phyloP scores from a whole-genome alignment of 2,797 vertebrate genomes.

The Podargus strigoides region DNA sequence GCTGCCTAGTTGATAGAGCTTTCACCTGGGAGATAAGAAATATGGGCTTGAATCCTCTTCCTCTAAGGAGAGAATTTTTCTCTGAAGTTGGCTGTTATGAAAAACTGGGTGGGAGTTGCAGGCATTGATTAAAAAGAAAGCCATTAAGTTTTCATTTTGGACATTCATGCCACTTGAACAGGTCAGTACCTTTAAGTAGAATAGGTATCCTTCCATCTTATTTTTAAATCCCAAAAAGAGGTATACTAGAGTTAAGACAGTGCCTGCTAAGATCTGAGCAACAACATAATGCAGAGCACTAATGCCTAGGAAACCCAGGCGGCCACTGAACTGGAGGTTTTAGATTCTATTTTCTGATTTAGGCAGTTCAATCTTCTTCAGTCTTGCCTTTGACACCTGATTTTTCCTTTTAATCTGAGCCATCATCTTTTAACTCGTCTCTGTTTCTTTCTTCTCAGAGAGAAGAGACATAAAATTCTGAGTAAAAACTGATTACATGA shows the following conservation, averaged over 20 bases:
- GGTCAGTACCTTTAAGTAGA: neutral
- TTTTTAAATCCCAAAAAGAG: neutral
- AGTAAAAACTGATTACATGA: neutral
- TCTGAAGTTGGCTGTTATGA: neutral
- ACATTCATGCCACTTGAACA: neutral
- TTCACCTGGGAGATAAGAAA: neutral
- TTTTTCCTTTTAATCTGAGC: constrained; percentile 7
- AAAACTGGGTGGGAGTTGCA: neutral
- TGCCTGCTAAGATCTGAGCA: neutral
- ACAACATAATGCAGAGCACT: neutral
- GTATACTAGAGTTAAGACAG: neutral
- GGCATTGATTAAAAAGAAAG: neutral
- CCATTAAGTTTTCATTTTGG: neutral
- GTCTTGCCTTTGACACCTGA: neutral
- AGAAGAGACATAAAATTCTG: neutral
- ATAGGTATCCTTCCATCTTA: neutral
- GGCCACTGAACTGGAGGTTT: neutral
- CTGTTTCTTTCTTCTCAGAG: neutral
- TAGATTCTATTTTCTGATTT: constrained; percentile 31
- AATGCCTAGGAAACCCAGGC: neutral
- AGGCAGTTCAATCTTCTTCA: neutral
- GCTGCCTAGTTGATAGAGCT: neutral
- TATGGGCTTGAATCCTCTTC: neutral
- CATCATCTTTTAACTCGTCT: neutral
- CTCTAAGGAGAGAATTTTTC: neutral